Evolutionary conservation across 2,888 invertebrate genomes (phyloP), one percentile per base, ranked within the genome.

Genomic region (Dyspetes luteomarginatus): DNA sequence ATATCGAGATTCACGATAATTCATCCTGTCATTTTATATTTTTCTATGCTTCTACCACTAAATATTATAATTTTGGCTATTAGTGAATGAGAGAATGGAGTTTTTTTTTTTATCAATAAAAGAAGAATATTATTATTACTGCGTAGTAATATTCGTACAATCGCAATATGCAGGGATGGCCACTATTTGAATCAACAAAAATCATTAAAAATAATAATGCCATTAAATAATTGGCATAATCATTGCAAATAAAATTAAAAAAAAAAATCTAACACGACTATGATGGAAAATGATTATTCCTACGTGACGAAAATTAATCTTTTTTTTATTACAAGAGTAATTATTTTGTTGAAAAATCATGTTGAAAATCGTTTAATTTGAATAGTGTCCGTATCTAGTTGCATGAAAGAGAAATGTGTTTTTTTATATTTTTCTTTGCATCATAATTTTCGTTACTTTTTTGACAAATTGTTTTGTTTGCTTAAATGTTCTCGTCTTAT

Each of bases 21-120:
- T 36, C 58, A 12, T 4, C 17, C 36, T 17, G 58, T 12, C 26
- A 12, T 24, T 28, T 15, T 15, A 58, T 7, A 58, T n/a, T 45
- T 71, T 50, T 75, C 43, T 7, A 48, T 26, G 68, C 68, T 69
- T 69, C 19, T 7, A 48, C 15, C 48, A 64, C 12, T 28, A 36
- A 56, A 45, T n/a, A n/a, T n/a, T n/a, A n/a, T 69, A 26, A 48
- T 15, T 24, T 36, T 22, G 62, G 43, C 52, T 68, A 56, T 60
- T 62, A 52, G 55, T 55, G 43, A 73, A 64, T 64, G 52, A 30
- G 41, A 55, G 60, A 22, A 52, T 41, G 24, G 19, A 19, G 28
- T 28, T 19, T 56, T 45, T 19, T 22, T 28, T 28, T 26, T 2
- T 0, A 26, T 64, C 26, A 55, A 45, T 58, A 9, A 12, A 65